These are phyloP conservation scores for Blastomussa wellsi DNA, from an alignment of 92 coral and sea anemone species.

Conservation along the genomic window DNA sequence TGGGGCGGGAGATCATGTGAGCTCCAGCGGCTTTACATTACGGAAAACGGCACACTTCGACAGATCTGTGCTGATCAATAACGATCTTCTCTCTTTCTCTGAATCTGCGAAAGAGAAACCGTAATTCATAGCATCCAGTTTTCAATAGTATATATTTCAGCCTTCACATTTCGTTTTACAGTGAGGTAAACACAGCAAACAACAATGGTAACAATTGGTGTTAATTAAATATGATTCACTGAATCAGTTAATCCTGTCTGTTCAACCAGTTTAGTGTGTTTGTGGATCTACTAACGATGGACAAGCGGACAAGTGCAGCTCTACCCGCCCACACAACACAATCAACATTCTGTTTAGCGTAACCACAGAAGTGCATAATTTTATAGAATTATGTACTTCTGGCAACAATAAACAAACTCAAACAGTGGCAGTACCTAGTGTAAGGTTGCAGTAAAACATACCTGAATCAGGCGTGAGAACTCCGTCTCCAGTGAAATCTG, in stretches of 20 bases:
- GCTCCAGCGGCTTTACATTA: slow-evolving; percentile 50
- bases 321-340: background rate
- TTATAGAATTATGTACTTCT: too few species aligned
- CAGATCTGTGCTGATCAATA: slow-evolving; percentile 55
- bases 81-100: slow-evolving; percentile 37
- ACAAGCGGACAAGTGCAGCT: too few species aligned
- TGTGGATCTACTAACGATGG: background rate
- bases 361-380: too few species aligned
- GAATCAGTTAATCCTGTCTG: too few species aligned
- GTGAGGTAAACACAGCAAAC: too few species aligned
- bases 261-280: too few species aligned
- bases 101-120: slow-evolving; percentile 11
- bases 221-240: too few species aligned
- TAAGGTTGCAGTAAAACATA: background rate
- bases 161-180: too few species aligned
- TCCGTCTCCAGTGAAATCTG: slow-evolving; percentile 26
- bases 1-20: background rate
- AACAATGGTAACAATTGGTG: too few species aligned
- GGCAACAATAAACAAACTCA: background rate
- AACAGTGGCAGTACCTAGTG: too few species aligned
- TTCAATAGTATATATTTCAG: background rate
- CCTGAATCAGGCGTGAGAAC: slow-evolving; percentile 23
- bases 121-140: background rate
- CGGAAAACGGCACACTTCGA: slow-evolving; percentile 63
- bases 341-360: background rate